Conservation (phyloP, 2,113 vertebrate species). For the Megaceryle torquata region DNA sequence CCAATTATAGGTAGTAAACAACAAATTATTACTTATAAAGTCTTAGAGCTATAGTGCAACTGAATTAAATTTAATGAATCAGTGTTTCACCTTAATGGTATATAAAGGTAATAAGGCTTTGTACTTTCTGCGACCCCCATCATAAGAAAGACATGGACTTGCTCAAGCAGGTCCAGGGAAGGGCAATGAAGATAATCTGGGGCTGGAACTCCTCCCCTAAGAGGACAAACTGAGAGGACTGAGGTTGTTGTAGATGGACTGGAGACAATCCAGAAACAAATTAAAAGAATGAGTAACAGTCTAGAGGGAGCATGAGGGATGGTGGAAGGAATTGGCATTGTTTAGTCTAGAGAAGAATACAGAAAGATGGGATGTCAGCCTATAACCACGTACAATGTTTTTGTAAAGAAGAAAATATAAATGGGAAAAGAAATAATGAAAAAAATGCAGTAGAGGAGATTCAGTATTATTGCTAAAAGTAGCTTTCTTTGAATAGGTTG, state of each 20-base stretch:
- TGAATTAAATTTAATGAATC: background rate
- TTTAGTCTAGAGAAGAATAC: slow-evolving; percentile 44
- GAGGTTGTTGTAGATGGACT: background rate
- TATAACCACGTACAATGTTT: background rate
- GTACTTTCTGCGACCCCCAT: background rate
- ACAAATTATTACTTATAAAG: background rate
- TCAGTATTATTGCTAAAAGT: background rate
- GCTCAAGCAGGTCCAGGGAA: background rate
- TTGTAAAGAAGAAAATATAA: background rate
- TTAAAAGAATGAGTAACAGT: background rate
- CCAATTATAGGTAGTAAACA: background rate
- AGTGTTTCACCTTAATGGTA: background rate
- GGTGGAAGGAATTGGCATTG: slow-evolving; percentile 22
- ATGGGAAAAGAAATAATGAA: background rate
- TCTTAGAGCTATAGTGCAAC: background rate
- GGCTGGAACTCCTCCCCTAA: background rate
- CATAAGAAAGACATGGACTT: background rate
- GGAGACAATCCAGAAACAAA: background rate
- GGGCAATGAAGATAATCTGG: background rate
- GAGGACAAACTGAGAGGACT: background rate
- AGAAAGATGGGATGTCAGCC: background rate
- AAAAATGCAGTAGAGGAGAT: background rate
- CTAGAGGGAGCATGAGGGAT: background rate
- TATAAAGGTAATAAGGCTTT: background rate
- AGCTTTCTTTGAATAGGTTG: background rate